Percentiles rank a stretch among this genome's conserved stretches.
Conservation (phyloP, 2,888 invertebrate species). For the Apamea epomidion region DNA sequence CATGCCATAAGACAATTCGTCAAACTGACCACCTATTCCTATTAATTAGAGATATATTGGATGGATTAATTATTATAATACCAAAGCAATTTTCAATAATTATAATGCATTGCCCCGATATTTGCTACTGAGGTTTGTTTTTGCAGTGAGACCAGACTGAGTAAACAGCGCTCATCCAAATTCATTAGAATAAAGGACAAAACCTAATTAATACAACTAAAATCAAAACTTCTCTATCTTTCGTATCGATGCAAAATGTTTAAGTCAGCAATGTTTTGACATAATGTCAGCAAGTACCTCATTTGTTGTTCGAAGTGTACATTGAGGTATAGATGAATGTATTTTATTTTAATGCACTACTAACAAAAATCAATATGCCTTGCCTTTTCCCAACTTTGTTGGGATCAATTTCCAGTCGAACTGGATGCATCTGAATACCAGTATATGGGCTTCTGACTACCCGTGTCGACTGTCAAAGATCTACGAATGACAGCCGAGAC, state of each 20-base stretch:
- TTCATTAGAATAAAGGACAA: background rate
- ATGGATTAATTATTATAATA: slow-evolving; percentile 7
- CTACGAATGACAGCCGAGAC: background rate
- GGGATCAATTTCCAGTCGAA: too few relatives aligned
- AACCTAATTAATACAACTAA: background rate
- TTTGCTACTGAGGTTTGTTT: background rate
- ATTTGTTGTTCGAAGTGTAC: background rate
- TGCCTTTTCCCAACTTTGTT: background rate
- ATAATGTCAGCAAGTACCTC: background rate
- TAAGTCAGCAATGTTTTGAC: background rate
- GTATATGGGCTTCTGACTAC: background rate
- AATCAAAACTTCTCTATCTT: background rate
- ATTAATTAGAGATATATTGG: slow-evolving; percentile 14
- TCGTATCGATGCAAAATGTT: background rate
- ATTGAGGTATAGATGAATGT: background rate
- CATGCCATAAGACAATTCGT: background rate
- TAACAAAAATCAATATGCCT: background rate
- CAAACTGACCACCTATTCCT: slow-evolving; percentile 16
- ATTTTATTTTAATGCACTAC: background rate
- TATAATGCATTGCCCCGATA: background rate
- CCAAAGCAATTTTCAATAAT: background rate
- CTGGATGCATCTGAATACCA: too few relatives aligned
- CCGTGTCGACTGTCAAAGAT: background rate
- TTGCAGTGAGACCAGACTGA: background rate
- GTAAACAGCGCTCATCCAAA: background rate